Base-by-base conservation (phyloP, 2,113 vertebrate species). In the Agelaius phoeniceus region DNA sequence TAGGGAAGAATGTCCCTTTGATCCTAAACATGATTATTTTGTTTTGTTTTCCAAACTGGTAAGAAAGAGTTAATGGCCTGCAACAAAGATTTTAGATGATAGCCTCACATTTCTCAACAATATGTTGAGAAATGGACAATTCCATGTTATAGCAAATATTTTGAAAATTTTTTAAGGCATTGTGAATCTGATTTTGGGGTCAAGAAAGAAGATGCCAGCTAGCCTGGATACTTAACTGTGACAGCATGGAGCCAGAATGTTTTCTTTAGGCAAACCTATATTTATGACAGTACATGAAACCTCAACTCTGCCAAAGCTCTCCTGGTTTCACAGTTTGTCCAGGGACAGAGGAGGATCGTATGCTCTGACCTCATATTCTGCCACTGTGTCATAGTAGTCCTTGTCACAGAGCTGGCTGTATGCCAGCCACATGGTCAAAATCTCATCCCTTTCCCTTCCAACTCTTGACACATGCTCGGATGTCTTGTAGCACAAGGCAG, bases 281-380 rank as follows among this genome's bases (percentile, higher is more conserved):
- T 92, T 88, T 93, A 90, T 80, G 73, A n/a, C 22, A 43, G 44
- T 31, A 31, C 20, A 22, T 44, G 65, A 89, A 92, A 67, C 61
- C 44, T 87, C 79, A 88, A 27, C 79, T 83, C 46, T 78, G 55
- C 91, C 71, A 88, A 24, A 89, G 74, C 49, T 59, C 61, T 89
- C 52, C 43, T 58, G 61, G 33, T 68, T 81, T 94, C 95, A 74
- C 83, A 80, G 73, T 86, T 80, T 95, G 89, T 89, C 61, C 84
- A 57, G 76, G 61, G 61, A 81, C 86, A 87, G 76, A 89, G 65
- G 24, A 86, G 35, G 86, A 90, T 94, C 91, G 7, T 74, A 46
- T 84, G 57, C 80, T 6, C 1, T 94, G 83, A 78, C 89, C 93
- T 93, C 65, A 12, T 71, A 13, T 7, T 30, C 65, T 69, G 30